These are phyloP conservation scores for Galleria mellonella DNA, from an alignment of 1,140 invertebrate genomes.

Conservation along the genomic window DNA sequence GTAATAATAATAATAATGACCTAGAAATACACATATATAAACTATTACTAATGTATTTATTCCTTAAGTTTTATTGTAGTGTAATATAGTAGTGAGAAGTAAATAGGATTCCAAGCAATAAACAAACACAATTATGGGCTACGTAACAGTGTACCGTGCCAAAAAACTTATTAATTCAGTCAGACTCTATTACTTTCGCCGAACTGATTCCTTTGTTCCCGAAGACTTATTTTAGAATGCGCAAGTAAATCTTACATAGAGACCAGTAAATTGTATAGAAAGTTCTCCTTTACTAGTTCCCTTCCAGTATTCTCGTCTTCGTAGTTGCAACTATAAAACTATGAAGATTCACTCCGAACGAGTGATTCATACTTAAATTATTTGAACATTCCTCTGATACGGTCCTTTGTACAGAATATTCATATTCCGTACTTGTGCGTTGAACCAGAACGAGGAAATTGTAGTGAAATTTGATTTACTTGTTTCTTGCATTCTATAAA, in stretches of 20 bases:
- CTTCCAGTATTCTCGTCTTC: slow-evolving; percentile 2
- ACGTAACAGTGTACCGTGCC: slow-evolving; percentile 24
- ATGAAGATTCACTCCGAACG: slow-evolving; percentile 2
- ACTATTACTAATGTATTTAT: too few relatives aligned
- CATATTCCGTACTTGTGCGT: too few relatives aligned
- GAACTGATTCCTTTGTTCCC: slow-evolving; percentile 41
- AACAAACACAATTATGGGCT: too few relatives aligned
- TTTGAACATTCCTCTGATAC: slow-evolving; percentile 7
- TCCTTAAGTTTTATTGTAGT: too few relatives aligned
- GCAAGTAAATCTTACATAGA: slow-evolving; percentile 12
- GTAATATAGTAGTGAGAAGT: too few relatives aligned
- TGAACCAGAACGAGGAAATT: too few relatives aligned
- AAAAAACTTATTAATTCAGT: slow-evolving; percentile 61
- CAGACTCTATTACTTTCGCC: slow-evolving; percentile 36
- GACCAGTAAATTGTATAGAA: slow-evolving; percentile 15
- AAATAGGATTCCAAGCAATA: too few relatives aligned
- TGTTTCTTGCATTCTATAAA: too few relatives aligned
- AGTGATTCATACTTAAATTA: slow-evolving; percentile 7
- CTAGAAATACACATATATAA: too few relatives aligned
- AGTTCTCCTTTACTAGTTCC: slow-evolving; percentile 8
- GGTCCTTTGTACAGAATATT: background rate
- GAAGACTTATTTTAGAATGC: slow-evolving; percentile 9
- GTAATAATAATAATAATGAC: too few relatives aligned
- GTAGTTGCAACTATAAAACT: slow-evolving; percentile 6
- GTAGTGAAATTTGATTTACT: too few relatives aligned